Evolutionary conservation across 2,888 invertebrate species (phyloP), one percentile per base, ranked within the genome.

Genomic region (Molanna angustata): DNA sequence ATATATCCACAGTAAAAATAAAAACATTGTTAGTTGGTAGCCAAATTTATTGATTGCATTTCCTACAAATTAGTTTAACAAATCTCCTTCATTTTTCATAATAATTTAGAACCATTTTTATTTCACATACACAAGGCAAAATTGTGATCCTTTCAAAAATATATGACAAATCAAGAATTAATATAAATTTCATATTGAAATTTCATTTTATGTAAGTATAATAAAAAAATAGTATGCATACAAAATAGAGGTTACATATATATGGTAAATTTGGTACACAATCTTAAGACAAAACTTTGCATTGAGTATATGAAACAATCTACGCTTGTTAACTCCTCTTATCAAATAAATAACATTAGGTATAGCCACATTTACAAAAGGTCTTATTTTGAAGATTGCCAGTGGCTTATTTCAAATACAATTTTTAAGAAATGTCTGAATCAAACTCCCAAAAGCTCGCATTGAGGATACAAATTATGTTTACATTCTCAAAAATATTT

Each of bases 61-160:
- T 48, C 48, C 39, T 48, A 48, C 40, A 48, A 48, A 48, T 48
- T 48, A 48, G 48, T 48, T 39, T 48, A 48, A 48, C 48, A 48
- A 48, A n/a, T 47, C 48, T 48, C 48, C 47, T 31, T 31, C 39
- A 14, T 27, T 48, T 31, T 18, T 48, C n/a, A n/a, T 40, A 20
- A 33, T 37, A 47, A 47, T 41, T 48, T 48, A 48, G 40, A 41
- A 41, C 40, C 33, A 40, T 48, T 21, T 39, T 22, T 40, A 48
- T 48, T 48, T 48, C 48, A 48, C 48, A 48, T 48, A 48, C 48
- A 41, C 48, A 48, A 48, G 48, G 48, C 48, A 48, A 48, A 47
- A 40, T 33, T 37, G 40, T 27, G 21, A 20, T n/a, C n/a, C n/a
- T n/a, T n/a, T n/a, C n/a, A n/a, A n/a, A n/a, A n/a, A n/a, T n/a